These are phyloP conservation scores for Epinotia brunnichana DNA, from an alignment of 2,888 invertebrate genomes.

Conservation along the genomic window DNA sequence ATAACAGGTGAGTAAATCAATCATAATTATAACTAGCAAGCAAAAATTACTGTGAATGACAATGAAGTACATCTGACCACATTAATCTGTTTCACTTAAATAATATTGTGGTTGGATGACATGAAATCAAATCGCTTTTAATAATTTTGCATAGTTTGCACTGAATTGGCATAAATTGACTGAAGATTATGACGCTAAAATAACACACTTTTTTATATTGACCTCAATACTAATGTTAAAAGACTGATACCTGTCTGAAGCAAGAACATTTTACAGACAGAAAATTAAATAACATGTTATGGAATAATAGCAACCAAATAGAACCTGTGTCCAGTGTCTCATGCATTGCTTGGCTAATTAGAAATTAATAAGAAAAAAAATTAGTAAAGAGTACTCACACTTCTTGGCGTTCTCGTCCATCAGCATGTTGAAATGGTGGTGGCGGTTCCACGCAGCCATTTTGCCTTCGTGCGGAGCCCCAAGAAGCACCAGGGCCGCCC, in stretches of 20 bases:
- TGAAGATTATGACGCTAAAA: background rate
- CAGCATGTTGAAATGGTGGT: slow-evolving; percentile 88
- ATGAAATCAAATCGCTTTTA: background rate
- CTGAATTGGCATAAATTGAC: background rate
- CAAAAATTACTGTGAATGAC: background rate
- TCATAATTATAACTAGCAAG: background rate
- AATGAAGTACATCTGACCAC: background rate
- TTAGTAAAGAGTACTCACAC: slow-evolving; percentile 77
- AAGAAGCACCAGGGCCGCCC: slow-evolving; percentile 84
- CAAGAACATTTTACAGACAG: background rate
- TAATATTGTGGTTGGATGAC: background rate
- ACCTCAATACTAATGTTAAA: background rate
- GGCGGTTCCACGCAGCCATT: slow-evolving; percentile 89
- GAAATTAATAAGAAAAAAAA: background rate
- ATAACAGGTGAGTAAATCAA: slow-evolving; percentile 5
- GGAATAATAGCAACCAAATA: background rate
- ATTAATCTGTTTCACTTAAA: background rate
- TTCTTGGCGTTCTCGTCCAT: slow-evolving; percentile 88
- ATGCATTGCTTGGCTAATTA: background rate
- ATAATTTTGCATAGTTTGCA: background rate
- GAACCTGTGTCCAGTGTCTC: background rate
- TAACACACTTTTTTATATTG: background rate
- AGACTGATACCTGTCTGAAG: background rate
- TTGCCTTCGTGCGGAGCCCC: slow-evolving; percentile 85
- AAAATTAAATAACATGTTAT: background rate